Base-by-base conservation (phyloP, 2,888 invertebrate species). In the Calameuta pallipes region DNA sequence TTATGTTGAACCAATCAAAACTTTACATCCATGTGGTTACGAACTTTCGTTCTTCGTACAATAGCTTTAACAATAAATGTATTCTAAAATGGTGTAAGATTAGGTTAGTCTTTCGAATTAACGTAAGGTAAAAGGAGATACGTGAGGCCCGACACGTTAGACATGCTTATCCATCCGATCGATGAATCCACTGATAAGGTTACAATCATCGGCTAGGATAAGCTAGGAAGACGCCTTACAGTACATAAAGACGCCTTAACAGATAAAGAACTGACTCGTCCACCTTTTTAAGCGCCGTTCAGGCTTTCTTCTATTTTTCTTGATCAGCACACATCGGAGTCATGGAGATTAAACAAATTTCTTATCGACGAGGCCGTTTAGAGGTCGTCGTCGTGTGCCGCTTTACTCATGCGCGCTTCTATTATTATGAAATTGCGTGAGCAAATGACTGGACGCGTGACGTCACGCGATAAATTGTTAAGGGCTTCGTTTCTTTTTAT, bases 291-390 rank as follows among this genome's bases (percentile, higher is more conserved):
- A 56, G 23, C 56, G 23, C 9, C 23, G 56, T 56, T 23, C 56
- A 56, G 56, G 56, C 9, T 9, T 23, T 3, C 23, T 23, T 56
- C 15, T 15, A 41, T 56, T 36, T 36, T 36, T 56, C 11, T 56
- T 56, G 23, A 56, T 56, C 23, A 23, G 23, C 9, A 23, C 56
- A 56, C 23, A 56, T 56, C 9, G 56, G 23, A 56, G 56, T 56
- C 23, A 23, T 23, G 56, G 23, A 56, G 56, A 56, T 56, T 56
- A 56, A 56, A 56, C 2, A 23, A 56, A 56, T 56, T 23, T 56
- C 71, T 85, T 86, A 87, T 87, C 87, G 36, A 76, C 76, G 84
- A 86, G 89, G 89, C 89, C 88, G 87, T 87, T 88, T 89, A 87
- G 87, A 88, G 89, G 89, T 88, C 88, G 88, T 82, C 81, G 36